A percentile compares a stretch with the other conserved stretches of the same genome.
Evolutionary conservation across 2,888 invertebrate species (phyloP).

Genomic region (Malacosoma neustria): DNA sequence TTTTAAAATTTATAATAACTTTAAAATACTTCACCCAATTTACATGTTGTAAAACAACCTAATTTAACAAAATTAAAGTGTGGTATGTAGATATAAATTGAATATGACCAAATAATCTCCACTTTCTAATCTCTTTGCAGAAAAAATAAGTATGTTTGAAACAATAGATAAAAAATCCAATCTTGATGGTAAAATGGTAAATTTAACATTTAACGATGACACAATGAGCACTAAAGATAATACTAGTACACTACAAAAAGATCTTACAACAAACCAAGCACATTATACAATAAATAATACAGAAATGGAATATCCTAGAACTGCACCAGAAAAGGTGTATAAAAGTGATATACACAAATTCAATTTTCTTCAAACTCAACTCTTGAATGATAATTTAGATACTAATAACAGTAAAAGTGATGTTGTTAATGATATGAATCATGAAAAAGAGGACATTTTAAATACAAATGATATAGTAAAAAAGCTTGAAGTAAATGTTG

Average conservation of each 20-base stretch:
- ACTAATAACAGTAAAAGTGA: slow-evolving; percentile 24
- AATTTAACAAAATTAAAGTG: no score
- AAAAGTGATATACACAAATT: slow-evolving; percentile 56
- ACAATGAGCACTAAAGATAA: slow-evolving; percentile 36
- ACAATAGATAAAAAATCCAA: slow-evolving; percentile 47
- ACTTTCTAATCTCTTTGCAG: slow-evolving; percentile 43
- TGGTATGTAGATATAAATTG: no score
- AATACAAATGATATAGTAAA: slow-evolving; percentile 15
- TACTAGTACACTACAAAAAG: slow-evolving; percentile 25
- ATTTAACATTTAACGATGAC: slow-evolving; percentile 47
- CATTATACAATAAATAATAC: slow-evolving; percentile 14
- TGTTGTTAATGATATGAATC: slow-evolving; percentile 5
- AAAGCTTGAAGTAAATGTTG: slow-evolving; percentile 14
- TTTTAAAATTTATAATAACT: background rate
- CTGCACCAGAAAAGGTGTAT: slow-evolving; percentile 42
- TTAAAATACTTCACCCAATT: slow-evolving; percentile 1
- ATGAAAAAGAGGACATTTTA: slow-evolving; percentile 20
- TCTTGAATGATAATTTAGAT: slow-evolving; percentile 31
- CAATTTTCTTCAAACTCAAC: slow-evolving; percentile 60
- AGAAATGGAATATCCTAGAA: slow-evolving; percentile 19
- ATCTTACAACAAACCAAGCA: no score
- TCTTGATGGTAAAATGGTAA: slow-evolving; percentile 46
- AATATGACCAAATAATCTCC: no score
- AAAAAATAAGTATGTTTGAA: slow-evolving; percentile 69
- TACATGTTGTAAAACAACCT: no score